Evolutionary conservation across 2,888 invertebrate genomes (phyloP).

Genomic region (Ornithoptera priamus): DNA sequence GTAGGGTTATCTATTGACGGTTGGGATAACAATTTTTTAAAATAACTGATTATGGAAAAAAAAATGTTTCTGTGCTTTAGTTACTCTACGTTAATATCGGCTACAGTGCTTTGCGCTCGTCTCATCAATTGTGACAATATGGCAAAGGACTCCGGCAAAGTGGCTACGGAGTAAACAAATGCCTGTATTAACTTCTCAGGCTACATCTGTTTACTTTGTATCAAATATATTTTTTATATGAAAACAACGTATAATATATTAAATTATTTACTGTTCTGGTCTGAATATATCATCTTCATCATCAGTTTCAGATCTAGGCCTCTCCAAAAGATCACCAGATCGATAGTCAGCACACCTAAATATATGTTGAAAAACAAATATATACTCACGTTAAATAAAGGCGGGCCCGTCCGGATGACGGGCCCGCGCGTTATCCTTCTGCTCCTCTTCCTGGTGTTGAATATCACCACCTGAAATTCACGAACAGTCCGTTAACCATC

Average conservation of each 20-base stretch:
- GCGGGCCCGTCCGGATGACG: slow-evolving; percentile 59
- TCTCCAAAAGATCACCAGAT: too few relatives aligned
- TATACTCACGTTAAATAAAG: slow-evolving; percentile 38
- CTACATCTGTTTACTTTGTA: slow-evolving; percentile 25
- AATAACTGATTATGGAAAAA: too few relatives aligned
- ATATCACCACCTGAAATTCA: slow-evolving; percentile 19
- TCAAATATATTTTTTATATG: not conserved
- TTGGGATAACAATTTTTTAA: too few relatives aligned
- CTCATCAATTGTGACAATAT: slow-evolving; percentile 31
- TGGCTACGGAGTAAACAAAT: slow-evolving; percentile 27
- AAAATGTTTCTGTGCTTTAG: not conserved
- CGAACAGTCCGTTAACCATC: not conserved
- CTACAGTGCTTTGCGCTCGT: slow-evolving; percentile 21
- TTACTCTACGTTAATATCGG: slow-evolving; percentile 21
- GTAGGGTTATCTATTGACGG: too few relatives aligned
- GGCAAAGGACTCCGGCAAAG: slow-evolving; percentile 21
- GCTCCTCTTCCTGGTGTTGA: not conserved
- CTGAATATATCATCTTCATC: too few relatives aligned
- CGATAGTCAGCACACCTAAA: too few relatives aligned
- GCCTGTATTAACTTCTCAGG: slow-evolving; percentile 24
- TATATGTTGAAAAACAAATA: not conserved
- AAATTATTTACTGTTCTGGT: not conserved
- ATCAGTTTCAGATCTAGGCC: too few relatives aligned
- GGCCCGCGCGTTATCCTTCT: slow-evolving; percentile 48
- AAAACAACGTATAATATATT: not conserved